Evolutionary conservation across 2,888 invertebrate genomes (phyloP).

Genomic region (Myopa tessellatipennis): DNA sequence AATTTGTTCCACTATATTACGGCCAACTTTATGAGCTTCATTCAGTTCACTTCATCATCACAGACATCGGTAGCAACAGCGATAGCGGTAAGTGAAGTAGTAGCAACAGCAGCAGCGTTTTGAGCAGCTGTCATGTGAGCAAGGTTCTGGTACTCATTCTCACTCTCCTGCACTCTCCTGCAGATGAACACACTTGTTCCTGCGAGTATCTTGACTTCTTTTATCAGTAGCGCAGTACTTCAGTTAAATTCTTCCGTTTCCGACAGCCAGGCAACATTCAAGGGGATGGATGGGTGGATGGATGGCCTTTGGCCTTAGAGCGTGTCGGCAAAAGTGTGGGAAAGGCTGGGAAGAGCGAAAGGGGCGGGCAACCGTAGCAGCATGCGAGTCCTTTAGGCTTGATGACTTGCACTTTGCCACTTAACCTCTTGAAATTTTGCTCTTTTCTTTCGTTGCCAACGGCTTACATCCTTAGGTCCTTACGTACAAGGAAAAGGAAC

Average conservation of each 20-base stretch:
- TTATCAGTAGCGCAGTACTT: constrained; percentile 27
- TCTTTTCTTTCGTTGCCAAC: constrained; percentile 14
- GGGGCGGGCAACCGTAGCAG: background rate
- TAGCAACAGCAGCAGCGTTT: background rate
- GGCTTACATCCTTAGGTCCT: background rate
- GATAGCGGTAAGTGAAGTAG: background rate
- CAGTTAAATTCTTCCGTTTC: constrained; percentile 42
- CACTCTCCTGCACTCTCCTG: too few relatives aligned
- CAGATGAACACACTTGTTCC: background rate
- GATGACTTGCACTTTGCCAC: constrained; percentile 41
- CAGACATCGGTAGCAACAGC: background rate
- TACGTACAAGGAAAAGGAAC: background rate
- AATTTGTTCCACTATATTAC: constrained; percentile 25
- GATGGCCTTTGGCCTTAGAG: background rate
- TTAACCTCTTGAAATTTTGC: constrained; percentile 43
- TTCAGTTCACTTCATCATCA: constrained; percentile 15
- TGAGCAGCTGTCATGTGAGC: background rate
- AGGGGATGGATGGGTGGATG: constrained; percentile 5
- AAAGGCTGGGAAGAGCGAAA: too few relatives aligned
- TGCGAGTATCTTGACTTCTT: constrained; percentile 13
- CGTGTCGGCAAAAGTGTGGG: too few relatives aligned
- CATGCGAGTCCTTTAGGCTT: constrained; percentile 18
- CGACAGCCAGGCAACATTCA: constrained; percentile 15
- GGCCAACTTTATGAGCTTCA: constrained; percentile 8
- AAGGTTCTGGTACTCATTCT: constrained; percentile 1